Evolutionary conservation across 2,888 invertebrate species (phyloP).

Genomic region (Caenorhabditis becei): DNA sequence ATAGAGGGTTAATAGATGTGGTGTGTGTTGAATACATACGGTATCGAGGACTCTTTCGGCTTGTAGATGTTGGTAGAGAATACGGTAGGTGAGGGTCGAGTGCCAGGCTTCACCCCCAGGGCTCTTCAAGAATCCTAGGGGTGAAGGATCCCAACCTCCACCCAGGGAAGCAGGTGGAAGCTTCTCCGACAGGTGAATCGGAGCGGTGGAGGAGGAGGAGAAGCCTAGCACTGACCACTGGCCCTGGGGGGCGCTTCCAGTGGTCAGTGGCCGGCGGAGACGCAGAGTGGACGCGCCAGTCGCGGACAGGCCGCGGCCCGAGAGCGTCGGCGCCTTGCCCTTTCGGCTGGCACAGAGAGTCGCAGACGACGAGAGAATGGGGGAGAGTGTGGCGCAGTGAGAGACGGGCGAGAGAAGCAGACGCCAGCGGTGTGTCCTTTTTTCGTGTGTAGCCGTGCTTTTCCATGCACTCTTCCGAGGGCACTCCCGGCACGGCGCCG

Average conservation of each 20-base stretch:
- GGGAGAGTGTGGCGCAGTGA: not conserved
- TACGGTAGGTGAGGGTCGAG: too few species aligned
- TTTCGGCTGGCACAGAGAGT: constrained; percentile 40
- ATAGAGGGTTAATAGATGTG: too few species aligned
- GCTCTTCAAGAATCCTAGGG: too few species aligned
- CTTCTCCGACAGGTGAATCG: not conserved
- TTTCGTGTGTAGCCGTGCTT: constrained; percentile 26
- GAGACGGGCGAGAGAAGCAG: constrained; percentile 12
- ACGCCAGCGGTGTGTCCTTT: not conserved
- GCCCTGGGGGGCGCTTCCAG: constrained; percentile 38
- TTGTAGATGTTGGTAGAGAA: not conserved
- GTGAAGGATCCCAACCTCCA: not conserved
- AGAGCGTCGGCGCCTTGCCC: constrained; percentile 30
- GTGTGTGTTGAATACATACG: too few species aligned
- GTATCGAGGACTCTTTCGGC: too few species aligned
- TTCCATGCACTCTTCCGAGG: constrained; percentile 29
- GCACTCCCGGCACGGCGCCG: constrained; percentile 51
- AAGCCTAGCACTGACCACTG: constrained; percentile 19
- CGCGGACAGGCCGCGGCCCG: constrained; percentile 56
- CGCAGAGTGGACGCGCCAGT: constrained; percentile 40
- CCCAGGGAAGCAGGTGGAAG: not conserved
- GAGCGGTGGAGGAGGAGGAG: not conserved
- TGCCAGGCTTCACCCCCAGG: too few species aligned
- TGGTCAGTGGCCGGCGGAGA: constrained; percentile 29
- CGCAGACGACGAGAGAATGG: not conserved